Conservation (phyloP, 2,888 invertebrate species). For the Microdon myrmicae region DNA sequence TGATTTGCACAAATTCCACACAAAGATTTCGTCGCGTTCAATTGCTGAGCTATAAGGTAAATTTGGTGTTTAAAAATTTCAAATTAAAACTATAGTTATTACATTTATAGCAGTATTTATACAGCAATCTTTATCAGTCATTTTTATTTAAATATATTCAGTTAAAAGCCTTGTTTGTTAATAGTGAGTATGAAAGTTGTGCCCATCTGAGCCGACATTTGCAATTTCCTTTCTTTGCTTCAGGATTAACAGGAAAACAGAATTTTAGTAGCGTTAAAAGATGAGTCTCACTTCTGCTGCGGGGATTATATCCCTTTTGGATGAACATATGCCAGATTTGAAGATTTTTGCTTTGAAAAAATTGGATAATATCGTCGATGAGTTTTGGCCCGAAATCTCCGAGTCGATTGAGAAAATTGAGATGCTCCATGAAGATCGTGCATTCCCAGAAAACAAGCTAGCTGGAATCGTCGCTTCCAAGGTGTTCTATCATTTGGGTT, state of each 20-base stretch:
- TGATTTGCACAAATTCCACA: too few species aligned
- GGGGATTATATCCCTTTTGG: conserved; percentile 94
- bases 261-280: too few species aligned
- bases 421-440: conserved; percentile 92
- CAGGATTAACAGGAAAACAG: neutral
- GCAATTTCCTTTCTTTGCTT: neutral
- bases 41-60: too few species aligned
- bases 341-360: conserved; percentile 94
- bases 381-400: conserved; percentile 99
- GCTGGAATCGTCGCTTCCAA: conserved; percentile 98
- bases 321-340: conserved; percentile 92
- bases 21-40: too few species aligned
- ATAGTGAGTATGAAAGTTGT: too few species aligned
- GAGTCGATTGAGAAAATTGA: conserved; percentile 98
- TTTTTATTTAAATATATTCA: too few species aligned
- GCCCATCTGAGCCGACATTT: conserved; percentile 1
- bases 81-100: too few species aligned
- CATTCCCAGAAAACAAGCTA: conserved; percentile 86
- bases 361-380: conserved; percentile 92
- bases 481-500: conserved; percentile 97
- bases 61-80: too few species aligned
- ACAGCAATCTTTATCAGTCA: too few species aligned
- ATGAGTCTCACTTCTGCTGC: conserved; percentile 76
- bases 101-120: too few species aligned
- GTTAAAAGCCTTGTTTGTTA: too few species aligned